Base-by-base conservation (phyloP, 92 coral and sea anemone genomes). In the Heliopora coerulea region DNA sequence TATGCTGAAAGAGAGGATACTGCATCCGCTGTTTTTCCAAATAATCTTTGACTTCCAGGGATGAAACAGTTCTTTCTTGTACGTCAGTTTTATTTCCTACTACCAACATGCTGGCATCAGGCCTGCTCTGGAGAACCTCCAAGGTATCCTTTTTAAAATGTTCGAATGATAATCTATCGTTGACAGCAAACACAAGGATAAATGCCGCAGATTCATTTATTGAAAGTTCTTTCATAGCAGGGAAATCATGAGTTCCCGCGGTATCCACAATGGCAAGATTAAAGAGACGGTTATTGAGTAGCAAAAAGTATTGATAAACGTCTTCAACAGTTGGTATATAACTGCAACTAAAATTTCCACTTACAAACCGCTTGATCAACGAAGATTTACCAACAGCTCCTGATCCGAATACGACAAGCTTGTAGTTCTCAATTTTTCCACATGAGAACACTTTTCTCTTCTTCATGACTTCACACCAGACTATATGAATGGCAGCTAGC, bases 381-480 rank as follows among this genome's bases (percentile, higher is more conserved):
- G 96, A 90, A 3, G 93, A 85, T 62, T 93, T 93, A 3, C 98
- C 98, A 48, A 93, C 98, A 28, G 86, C 86, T n/a, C 90, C 98
- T 19, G 95, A 96, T 58, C 98, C 98, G 54, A 93, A 88, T 59
- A 90, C 54, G 19, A 83, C 96, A 12, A 93, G 57, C 8, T 52
- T 70, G 54, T 52, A 70, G 29, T 54, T 83, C 48, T 90, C 96
- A 67, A 84, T 78, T 40, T 72, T 84, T 24, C 77, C 79, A 33
- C 78, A 73, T 21, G 27, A 3, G 17, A 17, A 50, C n/a, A n/a
- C 20, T 50, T 23, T 6, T 50, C 12, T 9, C 33, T 28, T 56
- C 3, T 31, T 31, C 61, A 56, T 56, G 52, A 46, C n/a, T 46
- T 46, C 52, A 37, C n/a, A 37, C 42, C 42, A 37, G 12, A 37